Evolutionary conservation across 2,888 invertebrate genomes (phyloP).

Genomic region (Lomographa bimaculata): DNA sequence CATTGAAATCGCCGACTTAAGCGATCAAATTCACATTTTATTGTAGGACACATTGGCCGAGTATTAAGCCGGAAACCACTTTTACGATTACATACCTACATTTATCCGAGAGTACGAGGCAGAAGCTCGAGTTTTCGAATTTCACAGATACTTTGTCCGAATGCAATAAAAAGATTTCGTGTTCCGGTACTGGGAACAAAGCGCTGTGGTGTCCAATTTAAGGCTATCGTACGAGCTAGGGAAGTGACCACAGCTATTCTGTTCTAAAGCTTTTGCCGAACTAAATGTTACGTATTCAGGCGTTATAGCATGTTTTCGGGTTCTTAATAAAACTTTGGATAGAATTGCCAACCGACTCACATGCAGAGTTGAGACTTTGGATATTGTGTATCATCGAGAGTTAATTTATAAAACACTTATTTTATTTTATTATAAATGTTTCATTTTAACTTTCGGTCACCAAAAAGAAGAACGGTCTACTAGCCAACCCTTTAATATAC

Average conservation of each 20-base stretch:
- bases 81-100: conserved; percentile 14
- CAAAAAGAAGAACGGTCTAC: too few relatives aligned
- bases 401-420: too few relatives aligned
- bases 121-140: background rate
- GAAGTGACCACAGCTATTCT: background rate
- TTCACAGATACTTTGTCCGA: conserved; percentile 7
- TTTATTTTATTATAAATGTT: too few relatives aligned
- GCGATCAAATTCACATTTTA: conserved; percentile 6
- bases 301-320: too few relatives aligned
- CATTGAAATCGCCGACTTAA: background rate
- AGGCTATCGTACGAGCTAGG: background rate
- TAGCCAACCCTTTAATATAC: too few relatives aligned
- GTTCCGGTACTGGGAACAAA: background rate
- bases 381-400: too few relatives aligned
- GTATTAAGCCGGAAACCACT: conserved; percentile 4
- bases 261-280: too few relatives aligned
- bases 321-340: too few relatives aligned
- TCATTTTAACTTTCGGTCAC: too few relatives aligned
- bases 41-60: conserved; percentile 5
- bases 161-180: conserved; percentile 5
- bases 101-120: conserved; percentile 1
- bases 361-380: too few relatives aligned
- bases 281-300: too few relatives aligned
- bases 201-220: background rate
- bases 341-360: too few relatives aligned